Evolutionary conservation across 2,888 invertebrate genomes (phyloP), one percentile per base, ranked within the genome.

Genomic region (Eucriotettix oculatus): DNA sequence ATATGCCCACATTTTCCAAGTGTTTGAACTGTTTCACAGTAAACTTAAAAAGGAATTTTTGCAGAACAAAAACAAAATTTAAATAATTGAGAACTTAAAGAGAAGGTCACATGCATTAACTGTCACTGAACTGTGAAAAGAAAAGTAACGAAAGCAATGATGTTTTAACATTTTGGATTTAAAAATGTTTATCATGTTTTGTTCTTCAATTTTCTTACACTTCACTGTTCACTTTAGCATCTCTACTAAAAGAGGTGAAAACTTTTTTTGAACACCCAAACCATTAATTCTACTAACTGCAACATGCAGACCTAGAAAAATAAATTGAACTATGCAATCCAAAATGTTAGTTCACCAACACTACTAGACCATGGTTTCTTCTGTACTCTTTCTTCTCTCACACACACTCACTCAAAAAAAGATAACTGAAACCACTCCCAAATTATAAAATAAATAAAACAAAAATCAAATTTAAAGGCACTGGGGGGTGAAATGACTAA

Each of bases 261-360:
- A 48, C 48, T 5, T 14, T 48, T n/a, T 14, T n/a, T 9, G 5
- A n/a, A 14, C 48, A 14, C 14, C 14, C 48, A 48, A 48, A 48
- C 48, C 48, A 14, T n/a, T 48, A 14, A 48, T 48, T 29, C 29
- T 29, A 29, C 7, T 29, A 29, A 29, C 29, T 29, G 29, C 29
- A 29, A 48, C n/a, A 48, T 48, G 12, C 2, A 48, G n/a, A 48
- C 12, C 14, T 48, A 7, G 9, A 14, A 7, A 48, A n/a, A 48
- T 12, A 14, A 48, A 48, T 14, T n/a, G 12, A n/a, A 48, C 2
- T 48, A 14, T n/a, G 12, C 9, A n/a, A 48, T 48, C 60, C 57
- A 60, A 60, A 60, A 60, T 60, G 57, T 60, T 60, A 57, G 54
- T 56, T 57, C 56, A 59, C 41, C 43, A 57, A 17, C 57, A 60